phyloP scores from a whole-genome alignment of 2,888 invertebrate species.

The Lithophane socia region DNA sequence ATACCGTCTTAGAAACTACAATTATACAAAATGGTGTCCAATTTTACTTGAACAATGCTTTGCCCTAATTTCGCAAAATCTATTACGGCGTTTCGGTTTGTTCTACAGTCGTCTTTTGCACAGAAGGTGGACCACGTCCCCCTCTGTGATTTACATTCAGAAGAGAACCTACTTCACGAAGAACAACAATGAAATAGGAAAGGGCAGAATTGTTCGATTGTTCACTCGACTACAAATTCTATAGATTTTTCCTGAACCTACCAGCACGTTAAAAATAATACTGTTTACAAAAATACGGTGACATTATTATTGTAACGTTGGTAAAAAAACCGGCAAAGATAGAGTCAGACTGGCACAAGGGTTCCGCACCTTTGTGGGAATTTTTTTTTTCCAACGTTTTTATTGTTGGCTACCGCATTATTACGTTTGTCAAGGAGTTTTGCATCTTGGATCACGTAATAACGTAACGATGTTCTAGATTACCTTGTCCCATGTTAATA shows the following conservation, averaged over 20 bases:
- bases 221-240: not conserved
- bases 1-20: not conserved
- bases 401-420: not conserved
- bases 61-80: no score
- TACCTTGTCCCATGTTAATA: not conserved
- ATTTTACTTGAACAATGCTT: not conserved
- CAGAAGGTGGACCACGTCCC: not conserved
- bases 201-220: constrained; percentile 5
- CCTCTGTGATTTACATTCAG: not conserved
- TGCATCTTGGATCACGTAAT: not conserved
- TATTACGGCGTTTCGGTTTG: not conserved
- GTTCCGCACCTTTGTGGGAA: no score
- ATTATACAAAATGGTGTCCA: not conserved
- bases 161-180: constrained; percentile 9
- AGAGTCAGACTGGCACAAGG: not conserved
- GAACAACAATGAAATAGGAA: constrained; percentile 18
- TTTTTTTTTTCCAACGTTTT: not conserved
- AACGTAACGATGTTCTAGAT: not conserved
- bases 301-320: not conserved
- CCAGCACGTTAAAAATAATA: constrained; percentile 5
- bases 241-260: constrained; percentile 1
- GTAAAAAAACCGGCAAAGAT: no score
- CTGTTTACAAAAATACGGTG: not conserved
- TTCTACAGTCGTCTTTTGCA: not conserved
- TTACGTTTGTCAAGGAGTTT: no score